Conservation (phyloP, 2,888 invertebrate genomes). For the Cataglyphis rosenhaueri region DNA sequence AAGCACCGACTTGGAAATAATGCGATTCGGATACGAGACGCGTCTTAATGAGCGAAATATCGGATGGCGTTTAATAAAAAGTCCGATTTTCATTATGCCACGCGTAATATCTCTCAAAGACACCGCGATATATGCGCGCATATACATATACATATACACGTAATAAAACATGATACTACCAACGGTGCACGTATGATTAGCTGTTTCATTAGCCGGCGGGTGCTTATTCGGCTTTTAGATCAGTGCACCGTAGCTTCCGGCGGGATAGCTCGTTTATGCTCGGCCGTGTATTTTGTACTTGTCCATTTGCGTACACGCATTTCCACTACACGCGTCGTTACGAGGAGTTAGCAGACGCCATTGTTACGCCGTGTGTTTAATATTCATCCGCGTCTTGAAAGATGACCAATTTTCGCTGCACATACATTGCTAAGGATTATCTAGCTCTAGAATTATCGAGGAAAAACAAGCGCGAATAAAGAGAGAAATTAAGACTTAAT, state of each 20-base stretch:
- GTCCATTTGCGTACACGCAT: constrained; percentile 48
- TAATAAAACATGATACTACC: constrained; percentile 52
- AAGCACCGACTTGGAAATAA: constrained; percentile 11
- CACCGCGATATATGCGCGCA: not conserved
- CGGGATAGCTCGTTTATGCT: constrained; percentile 32
- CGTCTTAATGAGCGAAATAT: constrained; percentile 11
- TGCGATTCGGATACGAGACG: not conserved
- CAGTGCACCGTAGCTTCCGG: constrained; percentile 38
- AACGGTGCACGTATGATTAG: constrained; percentile 64
- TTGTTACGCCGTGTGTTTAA: constrained; percentile 26
- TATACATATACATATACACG: not conserved
- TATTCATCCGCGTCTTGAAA: constrained; percentile 20
- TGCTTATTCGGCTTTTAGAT: constrained; percentile 54
- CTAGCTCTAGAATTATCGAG: constrained; percentile 6
- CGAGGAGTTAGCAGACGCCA: constrained; percentile 42
- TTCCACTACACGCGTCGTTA: constrained; percentile 53
- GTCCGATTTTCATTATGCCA: not conserved
- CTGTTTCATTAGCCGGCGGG: constrained; percentile 48
- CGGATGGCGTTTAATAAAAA: constrained; percentile 12
- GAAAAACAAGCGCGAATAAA: not conserved
- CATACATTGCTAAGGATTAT: not conserved
- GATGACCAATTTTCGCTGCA: constrained; percentile 35
- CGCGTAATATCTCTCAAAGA: constrained; percentile 15
- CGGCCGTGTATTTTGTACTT: constrained; percentile 45
- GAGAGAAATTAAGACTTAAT: not conserved